Conservation (phyloP, 2,797 vertebrate species). For the Cyprinella venusta region DNA sequence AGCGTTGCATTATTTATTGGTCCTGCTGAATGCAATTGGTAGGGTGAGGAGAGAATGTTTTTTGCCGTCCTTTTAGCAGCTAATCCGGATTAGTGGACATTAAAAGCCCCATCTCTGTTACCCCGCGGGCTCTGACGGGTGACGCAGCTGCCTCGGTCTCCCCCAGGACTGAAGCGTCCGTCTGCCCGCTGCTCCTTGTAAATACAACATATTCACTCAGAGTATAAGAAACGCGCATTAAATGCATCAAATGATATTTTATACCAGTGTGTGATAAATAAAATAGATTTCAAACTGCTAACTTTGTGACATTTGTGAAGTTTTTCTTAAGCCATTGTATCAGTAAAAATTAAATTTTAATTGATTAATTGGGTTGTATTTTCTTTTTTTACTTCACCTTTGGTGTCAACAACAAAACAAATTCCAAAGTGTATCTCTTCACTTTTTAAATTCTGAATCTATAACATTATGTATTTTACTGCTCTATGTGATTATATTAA, state of each 20-base stretch:
- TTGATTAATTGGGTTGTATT: neutral
- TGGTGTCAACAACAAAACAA: neutral
- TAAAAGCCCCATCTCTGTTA: slow-evolving; percentile 77
- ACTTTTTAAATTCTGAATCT: neutral
- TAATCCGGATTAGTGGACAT: slow-evolving; percentile 82
- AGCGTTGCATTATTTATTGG: slow-evolving; percentile 72
- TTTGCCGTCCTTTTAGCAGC: slow-evolving; percentile 62
- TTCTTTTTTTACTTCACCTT: neutral
- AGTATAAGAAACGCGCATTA: slow-evolving; percentile 13
- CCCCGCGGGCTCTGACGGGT: slow-evolving; percentile 66
- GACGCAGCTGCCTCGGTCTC: slow-evolving; percentile 77
- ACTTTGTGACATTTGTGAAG: neutral
- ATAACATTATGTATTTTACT: neutral
- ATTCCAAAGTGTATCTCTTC: neutral
- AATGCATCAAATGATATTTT: slow-evolving; percentile 27
- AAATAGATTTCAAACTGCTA: neutral
- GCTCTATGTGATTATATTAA: neutral
- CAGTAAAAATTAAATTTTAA: neutral
- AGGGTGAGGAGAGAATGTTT: slow-evolving; percentile 67
- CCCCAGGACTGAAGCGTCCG: slow-evolving; percentile 59
- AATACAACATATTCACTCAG: slow-evolving; percentile 32
- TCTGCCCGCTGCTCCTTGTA: slow-evolving; percentile 45
- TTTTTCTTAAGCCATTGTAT: neutral
- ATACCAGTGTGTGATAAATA: neutral
- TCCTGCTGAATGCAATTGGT: slow-evolving; percentile 71